A percentile compares a stretch with the other conserved stretches of the same genome.
These are phyloP conservation scores for Agrilus cyanescens DNA, from an alignment of 2,888 invertebrate species.

Conservation along the genomic window DNA sequence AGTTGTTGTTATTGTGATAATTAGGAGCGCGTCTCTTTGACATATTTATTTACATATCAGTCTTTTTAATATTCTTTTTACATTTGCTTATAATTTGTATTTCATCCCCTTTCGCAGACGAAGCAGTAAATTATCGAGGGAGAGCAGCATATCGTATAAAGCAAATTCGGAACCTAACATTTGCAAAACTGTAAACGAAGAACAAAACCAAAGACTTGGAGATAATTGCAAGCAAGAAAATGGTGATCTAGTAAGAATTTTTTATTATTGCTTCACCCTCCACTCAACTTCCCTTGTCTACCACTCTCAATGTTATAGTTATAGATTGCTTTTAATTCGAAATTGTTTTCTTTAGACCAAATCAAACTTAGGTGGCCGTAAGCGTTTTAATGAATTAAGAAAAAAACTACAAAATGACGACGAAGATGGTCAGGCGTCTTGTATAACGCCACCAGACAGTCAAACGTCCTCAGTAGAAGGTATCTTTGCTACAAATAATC, in stretches of 20 bases:
- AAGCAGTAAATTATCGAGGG: slow-evolving; percentile 26
- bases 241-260: slow-evolving; percentile 8
- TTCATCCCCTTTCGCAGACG: slow-evolving; percentile 22
- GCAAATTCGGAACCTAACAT: slow-evolving; percentile 31
- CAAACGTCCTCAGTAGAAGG: slow-evolving; percentile 71
- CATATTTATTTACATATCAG: not conserved
- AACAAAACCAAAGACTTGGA: not conserved
- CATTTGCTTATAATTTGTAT: slow-evolving; percentile 4
- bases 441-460: slow-evolving; percentile 56
- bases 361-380: slow-evolving; percentile 41
- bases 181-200: slow-evolving; percentile 6
- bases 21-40: too few species aligned
- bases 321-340: not conserved
- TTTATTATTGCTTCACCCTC: too few species aligned
- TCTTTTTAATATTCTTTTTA: slow-evolving; percentile 3
- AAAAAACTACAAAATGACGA: slow-evolving; percentile 81
- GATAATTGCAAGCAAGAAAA: not conserved
- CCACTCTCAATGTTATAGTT: too few species aligned
- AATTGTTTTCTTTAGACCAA: slow-evolving; percentile 15
- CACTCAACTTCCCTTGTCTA: too few species aligned
- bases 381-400: slow-evolving; percentile 71
- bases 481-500: slow-evolving; percentile 51
- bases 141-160: slow-evolving; percentile 23
- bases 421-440: slow-evolving; percentile 54
- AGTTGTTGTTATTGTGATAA: too few species aligned